Evolutionary conservation across 2,888 invertebrate genomes (phyloP).

Genomic region (Euspilapteryx auroguttella): DNA sequence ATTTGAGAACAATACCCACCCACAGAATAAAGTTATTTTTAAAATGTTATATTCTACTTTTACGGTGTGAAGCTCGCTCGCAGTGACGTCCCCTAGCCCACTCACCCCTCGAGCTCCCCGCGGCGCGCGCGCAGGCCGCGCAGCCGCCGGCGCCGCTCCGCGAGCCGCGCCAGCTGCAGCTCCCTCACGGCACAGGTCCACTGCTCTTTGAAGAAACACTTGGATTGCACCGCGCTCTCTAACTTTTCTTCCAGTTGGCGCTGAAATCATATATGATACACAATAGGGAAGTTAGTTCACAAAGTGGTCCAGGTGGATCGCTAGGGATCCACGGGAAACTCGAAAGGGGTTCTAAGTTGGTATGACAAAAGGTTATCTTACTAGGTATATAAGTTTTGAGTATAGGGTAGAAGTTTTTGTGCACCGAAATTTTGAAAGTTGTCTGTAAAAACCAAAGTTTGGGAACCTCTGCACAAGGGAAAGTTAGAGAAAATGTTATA

Average conservation of each 20-base stretch:
- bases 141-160: slow-evolving; percentile 52
- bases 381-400: neutral
- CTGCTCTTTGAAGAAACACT: slow-evolving; percentile 75
- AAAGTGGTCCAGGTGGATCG: no score
- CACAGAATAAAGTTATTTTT: no score
- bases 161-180: slow-evolving; percentile 64
- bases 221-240: slow-evolving; percentile 64
- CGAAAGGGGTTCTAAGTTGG: neutral
- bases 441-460: no score
- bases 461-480: no score
- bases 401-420: neutral
- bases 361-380: neutral
- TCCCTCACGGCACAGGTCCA: slow-evolving; percentile 72
- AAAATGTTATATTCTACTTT: no score
- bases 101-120: neutral
- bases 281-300: no score
- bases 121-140: slow-evolving; percentile 23
- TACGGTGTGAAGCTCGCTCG: no score
- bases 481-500: no score
- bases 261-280: slow-evolving; percentile 23
- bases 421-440: no score
- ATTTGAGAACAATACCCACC: no score
- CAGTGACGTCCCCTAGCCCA: no score
- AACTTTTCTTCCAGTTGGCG: slow-evolving; percentile 66
- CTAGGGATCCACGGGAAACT: no score